A percentile compares a stretch with the other conserved stretches of the same genome.
These are phyloP conservation scores for Aplodontia rufa DNA, from an alignment of 2,113 vertebrate species.

Conservation along the genomic window DNA sequence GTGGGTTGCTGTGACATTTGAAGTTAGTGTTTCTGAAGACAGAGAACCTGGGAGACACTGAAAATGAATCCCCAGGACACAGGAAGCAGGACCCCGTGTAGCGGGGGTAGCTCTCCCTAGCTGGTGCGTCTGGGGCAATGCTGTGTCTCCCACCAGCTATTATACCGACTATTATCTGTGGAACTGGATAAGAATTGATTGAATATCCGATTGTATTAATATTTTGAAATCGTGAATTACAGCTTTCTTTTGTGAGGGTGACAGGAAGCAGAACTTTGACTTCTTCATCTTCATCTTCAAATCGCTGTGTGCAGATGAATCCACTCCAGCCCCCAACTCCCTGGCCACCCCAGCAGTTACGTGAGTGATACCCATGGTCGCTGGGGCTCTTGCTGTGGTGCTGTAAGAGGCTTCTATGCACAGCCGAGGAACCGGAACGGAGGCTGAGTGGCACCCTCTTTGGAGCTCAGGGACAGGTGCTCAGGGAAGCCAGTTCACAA, in stretches of 20 bases:
- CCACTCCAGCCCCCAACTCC: background rate
- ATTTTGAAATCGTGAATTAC: slow-evolving; percentile 2
- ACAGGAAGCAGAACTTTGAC: background rate
- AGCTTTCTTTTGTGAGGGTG: background rate
- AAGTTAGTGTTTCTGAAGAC: background rate
- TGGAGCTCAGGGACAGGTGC: background rate
- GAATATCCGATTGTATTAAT: background rate
- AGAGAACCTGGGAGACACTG: background rate
- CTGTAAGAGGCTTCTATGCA: background rate
- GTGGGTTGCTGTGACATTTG: background rate
- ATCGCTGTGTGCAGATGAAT: background rate
- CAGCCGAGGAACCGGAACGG: background rate
- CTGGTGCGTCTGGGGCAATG: rapidly evolving
- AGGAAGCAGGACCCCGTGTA: rapidly evolving
- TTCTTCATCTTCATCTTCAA: background rate
- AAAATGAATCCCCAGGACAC: background rate
- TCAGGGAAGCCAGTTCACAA: background rate
- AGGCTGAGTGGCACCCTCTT: background rate
- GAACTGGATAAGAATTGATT: background rate
- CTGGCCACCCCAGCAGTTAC: background rate
- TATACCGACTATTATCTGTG: background rate
- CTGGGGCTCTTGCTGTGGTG: rapidly evolving
- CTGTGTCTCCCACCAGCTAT: background rate
- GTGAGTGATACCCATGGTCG: background rate
- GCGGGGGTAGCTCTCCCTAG: rapidly evolving